Conservation (phyloP, 2,113 vertebrate species). For the Cepphus grylle region DNA sequence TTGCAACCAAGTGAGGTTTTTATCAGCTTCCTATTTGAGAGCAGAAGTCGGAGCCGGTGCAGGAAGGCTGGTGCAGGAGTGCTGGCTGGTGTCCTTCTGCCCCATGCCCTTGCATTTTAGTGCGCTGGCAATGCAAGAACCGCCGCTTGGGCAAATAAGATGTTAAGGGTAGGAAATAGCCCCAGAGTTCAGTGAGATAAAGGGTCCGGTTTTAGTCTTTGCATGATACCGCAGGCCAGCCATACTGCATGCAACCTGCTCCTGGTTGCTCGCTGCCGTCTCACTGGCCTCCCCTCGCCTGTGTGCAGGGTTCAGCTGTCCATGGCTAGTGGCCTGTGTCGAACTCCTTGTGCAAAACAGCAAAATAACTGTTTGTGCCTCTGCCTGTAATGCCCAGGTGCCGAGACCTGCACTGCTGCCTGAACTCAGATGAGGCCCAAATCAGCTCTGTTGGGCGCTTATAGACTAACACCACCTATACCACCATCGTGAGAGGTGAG, state of each 20-base stretch:
- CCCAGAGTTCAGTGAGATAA: fast-evolving
- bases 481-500: background rate
- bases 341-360: background rate
- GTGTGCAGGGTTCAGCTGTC: background rate
- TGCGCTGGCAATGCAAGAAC: background rate
- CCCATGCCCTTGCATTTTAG: background rate
- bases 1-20: slow-evolving; percentile 43
- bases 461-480: no score
- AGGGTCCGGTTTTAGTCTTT: background rate
- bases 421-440: fast-evolving
- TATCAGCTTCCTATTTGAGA: slow-evolving; percentile 52
- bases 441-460: background rate
- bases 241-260: background rate
- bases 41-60: slow-evolving; percentile 24
- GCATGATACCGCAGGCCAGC: no score
- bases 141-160: background rate
- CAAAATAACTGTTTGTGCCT: background rate
- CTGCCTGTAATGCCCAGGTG: background rate
- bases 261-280: background rate
- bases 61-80: background rate
- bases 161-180: background rate
- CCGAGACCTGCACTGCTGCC: background rate
- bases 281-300: background rate
- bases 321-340: background rate
- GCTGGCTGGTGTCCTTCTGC: background rate